Conservation (phyloP, 1,140 invertebrate species). For the Heliconius hewitsoni region DNA sequence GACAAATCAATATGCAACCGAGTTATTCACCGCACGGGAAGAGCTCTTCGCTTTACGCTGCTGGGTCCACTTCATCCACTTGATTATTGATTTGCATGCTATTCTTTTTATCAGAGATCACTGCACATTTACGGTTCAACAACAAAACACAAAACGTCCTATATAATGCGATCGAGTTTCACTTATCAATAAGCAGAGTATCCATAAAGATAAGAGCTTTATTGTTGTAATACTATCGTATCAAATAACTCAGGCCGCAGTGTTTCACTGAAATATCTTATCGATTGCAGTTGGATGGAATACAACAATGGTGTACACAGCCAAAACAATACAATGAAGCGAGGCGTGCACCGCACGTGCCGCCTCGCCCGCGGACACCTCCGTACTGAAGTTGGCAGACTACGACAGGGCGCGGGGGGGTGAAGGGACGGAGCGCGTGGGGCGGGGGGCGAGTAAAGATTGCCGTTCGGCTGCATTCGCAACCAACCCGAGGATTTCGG, state of each 20-base stretch:
- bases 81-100: constrained; percentile 77
- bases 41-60: constrained; percentile 59
- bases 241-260: constrained; percentile 57
- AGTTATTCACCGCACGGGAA: constrained; percentile 70
- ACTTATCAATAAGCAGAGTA: constrained; percentile 74
- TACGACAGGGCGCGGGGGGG: neutral
- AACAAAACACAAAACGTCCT: constrained; percentile 67
- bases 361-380: constrained; percentile 75
- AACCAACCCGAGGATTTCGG: constrained; percentile 57
- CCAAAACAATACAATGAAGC: constrained; percentile 72
- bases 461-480: constrained; percentile 66
- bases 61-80: constrained; percentile 58
- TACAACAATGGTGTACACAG: constrained; percentile 73
- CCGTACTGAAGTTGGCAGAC: constrained; percentile 56
- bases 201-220: constrained; percentile 56
- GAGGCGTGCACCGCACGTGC: constrained; percentile 76
- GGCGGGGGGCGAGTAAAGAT: constrained; percentile 54
- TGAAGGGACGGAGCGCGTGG: constrained; percentile 28
- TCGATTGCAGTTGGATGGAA: constrained; percentile 72
- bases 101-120: constrained; percentile 67
- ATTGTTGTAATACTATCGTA: constrained; percentile 57
- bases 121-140: constrained; percentile 65
- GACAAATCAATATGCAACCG: constrained; percentile 76
- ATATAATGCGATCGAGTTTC: constrained; percentile 70
- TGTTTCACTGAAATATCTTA: constrained; percentile 62